phyloP scores from a whole-genome alignment of 2,888 invertebrate species.

The Cephus spinipes region DNA sequence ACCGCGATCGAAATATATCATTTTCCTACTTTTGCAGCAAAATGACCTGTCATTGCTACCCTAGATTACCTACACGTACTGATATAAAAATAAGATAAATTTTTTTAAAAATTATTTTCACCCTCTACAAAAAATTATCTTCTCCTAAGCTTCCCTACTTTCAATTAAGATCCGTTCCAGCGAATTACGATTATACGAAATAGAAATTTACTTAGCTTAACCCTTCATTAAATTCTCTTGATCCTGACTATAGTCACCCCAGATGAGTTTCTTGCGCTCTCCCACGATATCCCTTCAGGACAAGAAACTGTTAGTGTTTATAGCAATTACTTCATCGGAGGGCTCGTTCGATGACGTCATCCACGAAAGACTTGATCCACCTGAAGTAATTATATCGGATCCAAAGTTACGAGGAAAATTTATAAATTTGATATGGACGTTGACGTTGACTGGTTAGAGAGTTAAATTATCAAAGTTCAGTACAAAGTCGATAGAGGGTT shows the following conservation, averaged over 20 bases:
- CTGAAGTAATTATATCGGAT: no score
- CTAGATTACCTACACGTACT: neutral
- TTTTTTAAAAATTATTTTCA: neutral
- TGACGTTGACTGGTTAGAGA: no score
- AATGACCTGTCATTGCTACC: neutral
- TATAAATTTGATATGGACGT: no score
- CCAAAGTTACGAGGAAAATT: no score
- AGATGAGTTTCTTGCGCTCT: neutral
- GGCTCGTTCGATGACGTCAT: neutral
- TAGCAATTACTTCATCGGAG: neutral
- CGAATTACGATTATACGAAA: neutral
- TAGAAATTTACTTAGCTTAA: neutral
- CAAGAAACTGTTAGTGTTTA: neutral
- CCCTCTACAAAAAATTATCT: neutral
- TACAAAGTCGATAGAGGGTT: no score
- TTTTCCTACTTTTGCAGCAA: conserved; percentile 38
- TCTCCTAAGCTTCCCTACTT: neutral
- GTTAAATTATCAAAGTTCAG: no score
- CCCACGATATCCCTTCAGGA: neutral
- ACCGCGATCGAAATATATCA: conserved; percentile 31
- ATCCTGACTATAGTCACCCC: neutral
- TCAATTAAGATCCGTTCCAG: neutral
- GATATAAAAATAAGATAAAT: neutral
- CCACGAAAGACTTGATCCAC: neutral
- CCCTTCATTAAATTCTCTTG: neutral